phyloP scores from a whole-genome alignment of 2,888 invertebrate genomes.

The Heliconius charithonia region DNA sequence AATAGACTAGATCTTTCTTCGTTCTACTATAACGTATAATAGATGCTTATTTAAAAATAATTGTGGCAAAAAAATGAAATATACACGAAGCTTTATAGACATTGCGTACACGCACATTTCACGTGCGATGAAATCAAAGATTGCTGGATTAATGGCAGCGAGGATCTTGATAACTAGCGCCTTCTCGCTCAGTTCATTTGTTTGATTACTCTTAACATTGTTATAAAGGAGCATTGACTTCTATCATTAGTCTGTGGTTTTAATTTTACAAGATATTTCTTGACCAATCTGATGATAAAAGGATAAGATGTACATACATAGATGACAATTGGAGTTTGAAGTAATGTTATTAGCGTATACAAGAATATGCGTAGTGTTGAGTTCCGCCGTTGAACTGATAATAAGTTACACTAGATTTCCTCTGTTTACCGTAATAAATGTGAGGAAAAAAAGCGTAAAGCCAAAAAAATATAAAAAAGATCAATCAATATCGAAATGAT shows the following conservation, averaged over 20 bases:
- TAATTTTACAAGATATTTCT: neutral
- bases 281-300: neutral
- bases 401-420: neutral
- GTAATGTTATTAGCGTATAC: neutral
- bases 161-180: constrained; percentile 52
- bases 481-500: neutral
- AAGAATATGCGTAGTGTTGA: neutral
- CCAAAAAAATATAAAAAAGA: neutral
- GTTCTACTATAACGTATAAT: neutral
- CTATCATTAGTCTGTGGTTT: constrained; percentile 13
- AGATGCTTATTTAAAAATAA: constrained; percentile 2
- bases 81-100: constrained; percentile 39
- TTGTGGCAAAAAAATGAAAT: neutral
- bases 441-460: neutral
- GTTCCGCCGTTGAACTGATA: neutral
- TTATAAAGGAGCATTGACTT: constrained; percentile 34
- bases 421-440: neutral
- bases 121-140: constrained; percentile 58
- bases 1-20: neutral
- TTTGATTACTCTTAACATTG: constrained; percentile 46
- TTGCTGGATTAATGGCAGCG: constrained; percentile 55
- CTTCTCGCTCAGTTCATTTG: constrained; percentile 53
- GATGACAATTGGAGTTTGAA: neutral
- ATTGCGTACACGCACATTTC: constrained; percentile 52
- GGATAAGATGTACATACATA: neutral